Evolutionary conservation across 2,888 invertebrate species (phyloP).

Genomic region (Hypsopygia costalis): DNA sequence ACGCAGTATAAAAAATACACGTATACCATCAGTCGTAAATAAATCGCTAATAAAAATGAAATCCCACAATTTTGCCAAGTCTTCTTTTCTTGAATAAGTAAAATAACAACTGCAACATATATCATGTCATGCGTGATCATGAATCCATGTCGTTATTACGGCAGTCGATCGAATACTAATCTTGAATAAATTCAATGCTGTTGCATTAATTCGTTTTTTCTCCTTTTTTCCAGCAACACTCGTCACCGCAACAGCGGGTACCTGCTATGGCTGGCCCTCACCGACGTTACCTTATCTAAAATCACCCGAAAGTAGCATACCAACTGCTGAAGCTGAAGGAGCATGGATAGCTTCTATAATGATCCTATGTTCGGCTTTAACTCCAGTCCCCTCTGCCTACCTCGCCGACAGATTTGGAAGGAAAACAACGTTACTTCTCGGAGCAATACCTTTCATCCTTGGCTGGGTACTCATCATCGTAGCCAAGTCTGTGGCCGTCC

Average conservation of each 20-base stretch:
- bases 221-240: conserved; percentile 68
- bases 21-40: too few relatives aligned
- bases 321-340: conserved; percentile 70
- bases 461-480: conserved; percentile 83
- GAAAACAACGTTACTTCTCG: conserved; percentile 82
- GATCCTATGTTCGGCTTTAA: conserved; percentile 82
- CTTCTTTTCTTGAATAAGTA: too few relatives aligned
- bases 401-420: conserved; percentile 84
- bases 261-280: conserved; percentile 82
- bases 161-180: too few relatives aligned
- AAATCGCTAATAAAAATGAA: too few relatives aligned
- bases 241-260: conserved; percentile 76
- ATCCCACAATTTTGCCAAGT: too few relatives aligned
- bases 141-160: too few relatives aligned
- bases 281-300: conserved; percentile 78
- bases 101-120: too few relatives aligned
- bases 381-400: conserved; percentile 82
- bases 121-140: too few relatives aligned
- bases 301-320: conserved; percentile 65
- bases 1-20: too few relatives aligned
- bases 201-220: conserved; percentile 10
- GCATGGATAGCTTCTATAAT: conserved; percentile 84
- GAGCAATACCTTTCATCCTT: conserved; percentile 81
- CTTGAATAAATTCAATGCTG: too few relatives aligned
- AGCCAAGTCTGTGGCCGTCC: conserved; percentile 74